These are phyloP conservation scores for Agrochola litura DNA, from an alignment of 2,888 invertebrate species.

Conservation along the genomic window DNA sequence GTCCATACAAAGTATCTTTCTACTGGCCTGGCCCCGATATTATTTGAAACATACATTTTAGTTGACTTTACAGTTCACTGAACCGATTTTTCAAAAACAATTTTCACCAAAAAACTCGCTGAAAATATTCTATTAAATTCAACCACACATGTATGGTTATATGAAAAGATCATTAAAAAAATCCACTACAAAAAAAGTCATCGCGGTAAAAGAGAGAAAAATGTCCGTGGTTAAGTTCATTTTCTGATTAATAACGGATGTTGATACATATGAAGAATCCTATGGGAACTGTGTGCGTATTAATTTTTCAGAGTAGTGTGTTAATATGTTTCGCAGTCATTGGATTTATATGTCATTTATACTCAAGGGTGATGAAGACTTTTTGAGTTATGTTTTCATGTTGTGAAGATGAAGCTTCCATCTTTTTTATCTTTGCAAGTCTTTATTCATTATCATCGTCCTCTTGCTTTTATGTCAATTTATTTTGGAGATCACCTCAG, in stretches of 20 bases:
- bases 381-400: not conserved
- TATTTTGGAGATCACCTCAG: not conserved
- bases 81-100: not conserved
- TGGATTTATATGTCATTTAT: constrained; percentile 7
- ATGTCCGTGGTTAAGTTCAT: constrained; percentile 3
- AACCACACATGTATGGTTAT: not conserved
- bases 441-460: not conserved
- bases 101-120: not conserved
- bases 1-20: too few species aligned
- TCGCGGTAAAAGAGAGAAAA: not conserved
- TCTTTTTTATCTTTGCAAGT: not conserved
- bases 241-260: constrained; percentile 23
- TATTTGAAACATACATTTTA: not conserved
- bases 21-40: too few species aligned
- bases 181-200: constrained; percentile 13
- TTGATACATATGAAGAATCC: constrained; percentile 5
- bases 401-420: not conserved
- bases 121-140: not conserved
- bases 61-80: not conserved
- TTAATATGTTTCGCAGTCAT: constrained; percentile 6
- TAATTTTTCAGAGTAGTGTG: constrained; percentile 42
- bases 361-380: not conserved
- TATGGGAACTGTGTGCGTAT: constrained; percentile 22
- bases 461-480: not conserved
- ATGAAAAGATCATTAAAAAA: not conserved